phyloP scores from a whole-genome alignment of 2,113 vertebrate species.

The Gymnogyps californianus region DNA sequence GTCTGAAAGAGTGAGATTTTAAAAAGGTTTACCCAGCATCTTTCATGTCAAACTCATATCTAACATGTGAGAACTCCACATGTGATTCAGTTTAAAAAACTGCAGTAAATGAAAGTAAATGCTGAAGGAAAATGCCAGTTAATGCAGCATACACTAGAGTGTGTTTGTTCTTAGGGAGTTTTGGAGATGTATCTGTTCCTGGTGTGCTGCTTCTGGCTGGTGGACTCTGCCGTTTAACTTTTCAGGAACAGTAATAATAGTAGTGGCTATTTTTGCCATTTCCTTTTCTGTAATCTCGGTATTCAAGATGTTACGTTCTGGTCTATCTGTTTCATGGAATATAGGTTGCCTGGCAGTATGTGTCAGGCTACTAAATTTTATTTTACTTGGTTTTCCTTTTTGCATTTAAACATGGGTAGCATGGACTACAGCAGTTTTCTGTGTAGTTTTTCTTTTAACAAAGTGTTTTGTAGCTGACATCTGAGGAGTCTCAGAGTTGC shows the following conservation, averaged over 20 bases:
- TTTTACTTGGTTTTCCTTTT: background rate
- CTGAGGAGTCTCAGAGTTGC: background rate
- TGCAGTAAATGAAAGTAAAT: background rate
- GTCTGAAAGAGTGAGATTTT: background rate
- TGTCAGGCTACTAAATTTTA: background rate
- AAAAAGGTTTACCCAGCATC: background rate
- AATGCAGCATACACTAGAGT: background rate
- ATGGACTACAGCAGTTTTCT: background rate
- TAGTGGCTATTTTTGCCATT: slow-evolving; percentile 40
- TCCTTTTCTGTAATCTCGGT: slow-evolving; percentile 12
- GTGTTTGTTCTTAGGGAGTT: background rate
- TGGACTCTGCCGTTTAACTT: background rate
- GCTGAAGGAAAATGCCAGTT: background rate
- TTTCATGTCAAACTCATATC: background rate
- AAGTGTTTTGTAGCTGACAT: background rate
- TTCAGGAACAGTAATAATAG: slow-evolving; percentile 45
- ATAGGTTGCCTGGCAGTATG: background rate
- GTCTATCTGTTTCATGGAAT: background rate
- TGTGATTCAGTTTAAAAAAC: background rate
- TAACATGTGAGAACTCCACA: background rate
- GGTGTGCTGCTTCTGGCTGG: background rate
- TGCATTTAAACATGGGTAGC: background rate
- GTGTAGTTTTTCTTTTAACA: background rate
- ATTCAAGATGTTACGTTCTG: background rate
- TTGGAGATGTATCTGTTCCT: background rate